A percentile compares a stretch with the other conserved stretches of the same genome.
Evolutionary conservation across 2,888 invertebrate genomes (phyloP).

Genomic region (Brachyopa scutellaris): DNA sequence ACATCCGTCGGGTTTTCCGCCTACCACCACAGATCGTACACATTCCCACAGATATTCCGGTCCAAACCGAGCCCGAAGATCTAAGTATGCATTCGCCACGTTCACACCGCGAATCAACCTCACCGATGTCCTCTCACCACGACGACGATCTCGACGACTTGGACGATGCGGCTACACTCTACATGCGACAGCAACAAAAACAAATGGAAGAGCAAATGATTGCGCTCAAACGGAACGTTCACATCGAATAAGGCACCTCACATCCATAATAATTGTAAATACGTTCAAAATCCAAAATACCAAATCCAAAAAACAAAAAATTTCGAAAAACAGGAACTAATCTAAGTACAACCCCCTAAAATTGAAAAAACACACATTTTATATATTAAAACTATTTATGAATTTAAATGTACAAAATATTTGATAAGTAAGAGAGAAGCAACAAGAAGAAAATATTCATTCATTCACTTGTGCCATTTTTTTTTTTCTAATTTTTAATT

Average conservation of each 20-base stretch:
- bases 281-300: slow-evolving; percentile 10
- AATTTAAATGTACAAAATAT: slow-evolving; percentile 72
- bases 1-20: slow-evolving; percentile 83
- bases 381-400: slow-evolving; percentile 59
- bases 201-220: slow-evolving; percentile 70
- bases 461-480: slow-evolving; percentile 66
- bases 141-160: slow-evolving; percentile 84
- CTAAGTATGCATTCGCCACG: slow-evolving; percentile 86
- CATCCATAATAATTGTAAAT: slow-evolving; percentile 41
- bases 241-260: slow-evolving; percentile 66
- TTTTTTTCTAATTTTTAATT: slow-evolving; percentile 17
- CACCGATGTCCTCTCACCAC: slow-evolving; percentile 77
- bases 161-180: slow-evolving; percentile 83
- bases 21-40: slow-evolving; percentile 81
- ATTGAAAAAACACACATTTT: slow-evolving; percentile 20
- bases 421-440: slow-evolving; percentile 50
- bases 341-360: slow-evolving; percentile 72
- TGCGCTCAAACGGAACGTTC: slow-evolving; percentile 65
- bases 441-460: slow-evolving; percentile 32
- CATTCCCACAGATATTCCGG: slow-evolving; percentile 84
- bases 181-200: slow-evolving; percentile 81
- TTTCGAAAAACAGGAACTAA: slow-evolving; percentile 72
- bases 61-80: slow-evolving; percentile 96
- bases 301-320: slow-evolving; percentile 27
- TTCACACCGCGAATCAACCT: slow-evolving; percentile 75